These are phyloP conservation scores for Bovichtus diacanthus DNA, from an alignment of 2,797 vertebrate species.

Conservation along the genomic window DNA sequence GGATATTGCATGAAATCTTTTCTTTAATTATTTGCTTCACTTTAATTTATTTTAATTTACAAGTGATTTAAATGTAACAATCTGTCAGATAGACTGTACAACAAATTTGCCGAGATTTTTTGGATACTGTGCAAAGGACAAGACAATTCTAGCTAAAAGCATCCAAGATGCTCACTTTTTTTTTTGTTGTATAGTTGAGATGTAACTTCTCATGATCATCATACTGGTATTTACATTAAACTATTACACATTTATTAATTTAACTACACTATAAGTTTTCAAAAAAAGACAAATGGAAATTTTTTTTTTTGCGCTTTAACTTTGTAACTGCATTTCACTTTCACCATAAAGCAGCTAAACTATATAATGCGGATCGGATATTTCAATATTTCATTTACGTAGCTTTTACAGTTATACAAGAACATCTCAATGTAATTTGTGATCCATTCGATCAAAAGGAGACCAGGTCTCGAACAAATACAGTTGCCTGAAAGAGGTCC, in stretches of 20 bases:
- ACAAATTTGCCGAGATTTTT: conserved; percentile 62
- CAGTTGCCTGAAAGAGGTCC: conserved; percentile 60
- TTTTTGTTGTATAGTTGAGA: conserved; percentile 60
- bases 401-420: conserved; percentile 72
- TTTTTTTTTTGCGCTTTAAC: conserved; percentile 61
- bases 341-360: conserved; percentile 80
- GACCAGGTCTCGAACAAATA: conserved; percentile 59
- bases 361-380: conserved; percentile 72
- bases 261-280: conserved; percentile 77
- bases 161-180: conserved; percentile 63
- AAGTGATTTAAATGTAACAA: conserved; percentile 66
- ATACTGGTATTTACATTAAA: conserved; percentile 79
- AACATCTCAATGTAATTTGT: conserved; percentile 64
- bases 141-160: conserved; percentile 76
- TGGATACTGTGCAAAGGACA: conserved; percentile 76
- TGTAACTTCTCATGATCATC: conserved; percentile 60
- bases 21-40: conserved; percentile 56
- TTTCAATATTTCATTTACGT: conserved; percentile 67
- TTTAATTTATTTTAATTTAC: conserved; percentile 64
- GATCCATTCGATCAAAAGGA: conserved; percentile 59
- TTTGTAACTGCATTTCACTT: conserved; percentile 75
- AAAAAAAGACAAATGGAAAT: conserved; percentile 72
- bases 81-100: conserved; percentile 56
- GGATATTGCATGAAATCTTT: conserved; percentile 73
- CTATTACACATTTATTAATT: conserved; percentile 78